Base-by-base conservation (phyloP, 2,888 invertebrate genomes). In the Lasioglossum oenotherae region DNA sequence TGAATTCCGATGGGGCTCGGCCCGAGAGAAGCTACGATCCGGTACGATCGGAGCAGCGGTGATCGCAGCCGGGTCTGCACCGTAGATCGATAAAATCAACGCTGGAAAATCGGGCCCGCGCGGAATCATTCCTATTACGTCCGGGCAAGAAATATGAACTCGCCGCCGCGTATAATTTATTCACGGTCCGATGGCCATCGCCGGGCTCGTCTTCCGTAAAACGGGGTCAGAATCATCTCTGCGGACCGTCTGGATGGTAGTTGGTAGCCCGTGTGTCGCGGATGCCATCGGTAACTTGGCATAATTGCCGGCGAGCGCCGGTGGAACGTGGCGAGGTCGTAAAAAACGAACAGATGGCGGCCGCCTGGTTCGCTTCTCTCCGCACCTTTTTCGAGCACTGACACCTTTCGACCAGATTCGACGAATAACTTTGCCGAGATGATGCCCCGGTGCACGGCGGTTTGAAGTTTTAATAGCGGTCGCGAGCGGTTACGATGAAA, bases 121-220 rank as follows among this genome's bases (percentile, higher is more conserved):
- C 46, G 73, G 46, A 46, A 46, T 72, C 27, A 82, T 84, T 84
- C 74, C 77, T 77, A 69, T 84, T 84, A 73, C 73, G 75, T 53
- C 53, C 72, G 35, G 10, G 53, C n/a, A 72, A 67, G 79, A 67
- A 84, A 79, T 84, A 84, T 75, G 75, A 85, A 79, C 73, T 69
- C 46, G 31, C n/a, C 67, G 72, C 53, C 57, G 49, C 49, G 72
- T 83, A 84, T 84, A 74, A 74, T 41, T 85, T 84, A 84, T 85
- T 60, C 85, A 80, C 77, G 84, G n/a, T 84, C n/a, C 74, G 80
- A 80, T 84, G 77, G 44, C 49, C 80, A 67, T 19, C 73, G 79
- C 31, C 60, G 23, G 35, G 60, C 84, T 84, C 85, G 74, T 76
- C 77, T 74, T 67, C 57, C 74, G 49, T 27, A 23, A 46, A 85